A percentile compares a stretch with the other conserved stretches of the same genome.
Evolutionary conservation across 2,113 vertebrate species (phyloP).

Genomic region (Dromas ardeola): DNA sequence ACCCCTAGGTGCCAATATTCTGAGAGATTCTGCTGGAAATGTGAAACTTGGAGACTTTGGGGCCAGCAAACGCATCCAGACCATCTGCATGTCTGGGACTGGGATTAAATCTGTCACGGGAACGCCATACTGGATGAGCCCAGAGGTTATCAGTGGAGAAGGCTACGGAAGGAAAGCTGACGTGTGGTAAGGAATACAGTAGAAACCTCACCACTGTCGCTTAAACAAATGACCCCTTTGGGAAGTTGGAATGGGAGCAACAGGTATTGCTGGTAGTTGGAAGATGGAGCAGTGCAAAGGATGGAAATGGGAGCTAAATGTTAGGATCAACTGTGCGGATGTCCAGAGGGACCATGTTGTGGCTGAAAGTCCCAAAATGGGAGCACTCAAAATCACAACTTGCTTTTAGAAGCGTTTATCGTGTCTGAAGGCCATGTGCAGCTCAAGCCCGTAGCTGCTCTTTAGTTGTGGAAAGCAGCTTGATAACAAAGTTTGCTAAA

Average conservation of each 20-base stretch:
- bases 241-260: not conserved
- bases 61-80: conserved; percentile 93
- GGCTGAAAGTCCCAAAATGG: not conserved
- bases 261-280: not conserved
- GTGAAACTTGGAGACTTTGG: conserved; percentile 93
- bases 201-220: not conserved
- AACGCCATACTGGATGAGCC: conserved; percentile 96
- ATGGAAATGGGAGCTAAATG: not conserved
- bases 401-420: not conserved
- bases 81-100: conserved; percentile 93
- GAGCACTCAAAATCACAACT: not conserved
- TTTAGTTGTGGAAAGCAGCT: not conserved
- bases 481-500: not conserved
- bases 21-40: conserved; percentile 90
- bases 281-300: not conserved
- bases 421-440: not conserved
- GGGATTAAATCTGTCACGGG: conserved; percentile 93
- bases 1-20: conserved; percentile 88
- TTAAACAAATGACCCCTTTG: not conserved
- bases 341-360: not conserved
- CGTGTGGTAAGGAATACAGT: conserved; percentile 82
- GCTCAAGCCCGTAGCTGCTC: fast-evolving
- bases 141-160: conserved; percentile 92
- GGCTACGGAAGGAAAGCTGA: conserved; percentile 92
- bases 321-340: not conserved